Evolutionary conservation across 1,140 invertebrate species (phyloP), one percentile per base, ranked within the genome.

Genomic region (Procambarus virginalis): DNA sequence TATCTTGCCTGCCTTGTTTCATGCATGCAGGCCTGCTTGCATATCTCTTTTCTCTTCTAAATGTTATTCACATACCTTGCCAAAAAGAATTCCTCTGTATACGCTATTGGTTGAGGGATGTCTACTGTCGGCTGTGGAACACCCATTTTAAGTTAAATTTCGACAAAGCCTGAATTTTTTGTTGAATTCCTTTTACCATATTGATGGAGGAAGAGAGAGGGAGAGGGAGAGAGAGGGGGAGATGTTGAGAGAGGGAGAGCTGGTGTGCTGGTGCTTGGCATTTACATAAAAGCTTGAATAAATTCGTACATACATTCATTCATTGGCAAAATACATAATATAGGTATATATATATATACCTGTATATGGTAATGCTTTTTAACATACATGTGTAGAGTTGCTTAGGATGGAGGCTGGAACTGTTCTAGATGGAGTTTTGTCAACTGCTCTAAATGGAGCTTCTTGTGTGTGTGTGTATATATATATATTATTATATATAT

Each of bases 1-100:
- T n/a, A 12, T 73, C 10, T 10, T 6, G 0, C 10, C 68, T 73
- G 6, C n/a, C 22, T 73, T 73, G 5, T 5, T 10, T 9, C 68
- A 3, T 22, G 20, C 10, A 4, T 10, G 5, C 6, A 2, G 5
- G 3, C 22, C 68, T 73, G 68, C 68, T 10, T 34, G 22, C 68
- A 4, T 73, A 12, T 22, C 68, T 73, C 5, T 20, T 20, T 10
- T 34, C 68, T 34, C 34, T 22, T 73, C 10, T 73, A 34, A 34
- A 73, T 73, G 68, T 73, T 73, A 73, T 34, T 73, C 68, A 22
- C 68, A 64, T 64, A 64, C 60, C 9, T 73, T 73, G 17, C 68
- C 22, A 73, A 68, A 68, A 73, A 34, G 68, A 73, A 73, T 73
- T 73, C 68, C 68, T 73, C 22, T 73, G 68, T 73, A 34, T 34